These are phyloP conservation scores for Cyprinodon variegatus DNA, from an alignment of 2,113 vertebrate species.

Conservation along the genomic window DNA sequence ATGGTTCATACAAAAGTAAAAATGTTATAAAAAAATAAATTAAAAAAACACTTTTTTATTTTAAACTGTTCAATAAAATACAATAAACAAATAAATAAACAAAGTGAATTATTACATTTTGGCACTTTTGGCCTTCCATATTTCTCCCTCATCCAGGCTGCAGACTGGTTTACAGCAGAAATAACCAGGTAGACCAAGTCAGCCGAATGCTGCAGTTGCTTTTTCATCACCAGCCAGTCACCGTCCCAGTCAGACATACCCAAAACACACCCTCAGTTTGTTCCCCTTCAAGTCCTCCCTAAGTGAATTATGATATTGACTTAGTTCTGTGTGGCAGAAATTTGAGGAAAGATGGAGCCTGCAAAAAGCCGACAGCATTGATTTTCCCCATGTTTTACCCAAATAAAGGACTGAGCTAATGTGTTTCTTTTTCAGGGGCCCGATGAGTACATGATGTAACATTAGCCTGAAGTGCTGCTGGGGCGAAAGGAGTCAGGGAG, in stretches of 20 bases:
- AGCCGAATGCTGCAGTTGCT: constrained; percentile 21
- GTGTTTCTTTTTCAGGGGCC: constrained; percentile 11
- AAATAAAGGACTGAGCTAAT: constrained; percentile 50
- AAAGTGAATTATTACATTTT: not conserved
- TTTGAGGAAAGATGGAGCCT: constrained; percentile 48
- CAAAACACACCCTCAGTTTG: constrained; percentile 21
- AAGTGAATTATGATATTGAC: constrained; percentile 61
- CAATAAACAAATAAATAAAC: no score
- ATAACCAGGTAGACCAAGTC: constrained; percentile 32
- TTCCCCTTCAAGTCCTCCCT: constrained; percentile 13
- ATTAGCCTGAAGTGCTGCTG: constrained; percentile 37
- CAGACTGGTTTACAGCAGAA: constrained; percentile 27
- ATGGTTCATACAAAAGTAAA: no score
- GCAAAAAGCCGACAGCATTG: constrained; percentile 45
- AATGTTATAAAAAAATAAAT: no score
- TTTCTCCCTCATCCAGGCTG: not conserved
- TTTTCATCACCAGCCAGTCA: constrained; percentile 1
- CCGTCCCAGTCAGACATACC: constrained; percentile 8
- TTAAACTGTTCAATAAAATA: no score
- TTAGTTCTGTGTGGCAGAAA: constrained; percentile 62
- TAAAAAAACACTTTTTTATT: no score
- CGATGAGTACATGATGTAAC: constrained; percentile 42
- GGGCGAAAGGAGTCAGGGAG: constrained; percentile 18
- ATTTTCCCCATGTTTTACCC: constrained; percentile 51
- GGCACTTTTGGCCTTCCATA: not conserved